Percentiles rank a stretch among this genome's conserved stretches.
These are phyloP conservation scores for Periphyllus acericola DNA, from an alignment of 2,888 invertebrate genomes.

Conservation along the genomic window DNA sequence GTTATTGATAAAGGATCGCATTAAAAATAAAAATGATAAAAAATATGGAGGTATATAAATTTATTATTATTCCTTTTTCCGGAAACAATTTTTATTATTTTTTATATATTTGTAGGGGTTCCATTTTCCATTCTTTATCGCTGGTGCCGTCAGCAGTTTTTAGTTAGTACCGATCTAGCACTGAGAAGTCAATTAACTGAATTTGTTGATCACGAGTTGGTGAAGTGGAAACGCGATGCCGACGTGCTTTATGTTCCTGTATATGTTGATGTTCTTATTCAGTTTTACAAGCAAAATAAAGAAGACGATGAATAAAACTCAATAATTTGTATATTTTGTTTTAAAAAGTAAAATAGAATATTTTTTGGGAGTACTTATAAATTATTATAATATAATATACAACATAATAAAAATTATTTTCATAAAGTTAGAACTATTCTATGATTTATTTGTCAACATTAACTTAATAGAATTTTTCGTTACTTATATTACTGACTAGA, in stretches of 20 bases:
- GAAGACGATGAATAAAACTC: conserved; percentile 47
- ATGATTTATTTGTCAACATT: conserved; percentile 45
- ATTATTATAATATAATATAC: conserved; percentile 41
- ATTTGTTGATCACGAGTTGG: conserved; percentile 93
- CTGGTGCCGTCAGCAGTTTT: conserved; percentile 85
- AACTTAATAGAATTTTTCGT: background rate
- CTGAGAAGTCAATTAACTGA: conserved; percentile 92
- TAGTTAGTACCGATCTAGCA: conserved; percentile 92
- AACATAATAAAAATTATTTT: conserved; percentile 47
- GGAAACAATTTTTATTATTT: background rate
- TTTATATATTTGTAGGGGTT: conserved; percentile 73
- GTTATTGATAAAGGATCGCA: conserved; percentile 82
- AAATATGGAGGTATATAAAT: conserved; percentile 78
- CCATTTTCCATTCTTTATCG: conserved; percentile 89
- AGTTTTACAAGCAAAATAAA: conserved; percentile 70
- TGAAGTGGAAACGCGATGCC: conserved; percentile 81
- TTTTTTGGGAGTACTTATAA: conserved; percentile 24
- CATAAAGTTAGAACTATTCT: conserved; percentile 39
- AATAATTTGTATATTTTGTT: conserved; percentile 6
- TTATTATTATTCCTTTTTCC: background rate
- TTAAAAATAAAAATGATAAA: conserved; percentile 77
- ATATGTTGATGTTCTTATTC: conserved; percentile 77
- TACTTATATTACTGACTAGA: conserved; percentile 48
- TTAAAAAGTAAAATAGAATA: conserved; percentile 33
- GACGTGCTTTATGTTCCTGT: conserved; percentile 86